A percentile compares a stretch with the other conserved stretches of the same genome.
Evolutionary conservation across 1,140 invertebrate genomes (phyloP).

Genomic region (Helicoverpa zea): DNA sequence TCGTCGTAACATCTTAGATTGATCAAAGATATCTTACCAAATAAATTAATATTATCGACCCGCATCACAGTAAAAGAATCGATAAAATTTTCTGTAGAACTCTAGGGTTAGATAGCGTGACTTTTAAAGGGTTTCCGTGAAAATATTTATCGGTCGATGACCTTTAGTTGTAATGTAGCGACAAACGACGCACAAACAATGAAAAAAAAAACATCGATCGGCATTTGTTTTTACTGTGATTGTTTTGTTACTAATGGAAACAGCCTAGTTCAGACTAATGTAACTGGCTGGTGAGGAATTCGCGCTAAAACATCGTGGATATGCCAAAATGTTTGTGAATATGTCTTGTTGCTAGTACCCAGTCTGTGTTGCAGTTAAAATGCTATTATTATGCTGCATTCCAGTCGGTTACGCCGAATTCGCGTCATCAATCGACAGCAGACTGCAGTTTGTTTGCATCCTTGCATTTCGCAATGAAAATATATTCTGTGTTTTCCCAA

Average conservation of each 20-base stretch:
- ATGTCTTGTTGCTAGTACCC: not conserved
- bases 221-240: not conserved
- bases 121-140: conserved; percentile 25
- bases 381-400: too few relatives aligned
- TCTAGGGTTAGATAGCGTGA: conserved; percentile 19
- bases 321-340: too few relatives aligned
- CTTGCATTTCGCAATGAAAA: too few relatives aligned
- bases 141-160: conserved; percentile 35
- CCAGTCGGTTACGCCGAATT: too few relatives aligned
- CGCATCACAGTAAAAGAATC: not conserved
- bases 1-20: not conserved
- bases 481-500: too few relatives aligned
- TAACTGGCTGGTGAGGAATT: too few relatives aligned
- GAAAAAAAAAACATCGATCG: conserved; percentile 20
- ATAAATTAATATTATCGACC: not conserved
- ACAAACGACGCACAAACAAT: conserved; percentile 1
- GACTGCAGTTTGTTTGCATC: too few relatives aligned
- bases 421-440: too few relatives aligned
- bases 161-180: conserved; percentile 17
- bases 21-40: not conserved
- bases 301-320: too few relatives aligned
- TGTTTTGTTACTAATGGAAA: not conserved
- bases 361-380: too few relatives aligned
- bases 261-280: too few relatives aligned
- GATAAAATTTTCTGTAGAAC: not conserved